A percentile compares a stretch with the other conserved stretches of the same genome.
Evolutionary conservation across 2,888 invertebrate species (phyloP).

Genomic region (Herminia tarsipennalis): DNA sequence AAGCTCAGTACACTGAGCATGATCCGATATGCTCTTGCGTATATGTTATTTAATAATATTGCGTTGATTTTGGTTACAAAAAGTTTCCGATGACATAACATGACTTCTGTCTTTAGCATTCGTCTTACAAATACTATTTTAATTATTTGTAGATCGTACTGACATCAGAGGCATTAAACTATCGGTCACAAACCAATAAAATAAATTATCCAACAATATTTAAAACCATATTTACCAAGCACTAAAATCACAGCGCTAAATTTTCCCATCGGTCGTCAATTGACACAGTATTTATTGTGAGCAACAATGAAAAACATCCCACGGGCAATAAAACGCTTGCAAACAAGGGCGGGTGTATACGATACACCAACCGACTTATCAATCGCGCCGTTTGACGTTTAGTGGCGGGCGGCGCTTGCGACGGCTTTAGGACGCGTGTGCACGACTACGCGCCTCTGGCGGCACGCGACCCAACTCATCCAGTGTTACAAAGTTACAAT

Average conservation of each 20-base stretch:
- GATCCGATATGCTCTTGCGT: too few relatives aligned
- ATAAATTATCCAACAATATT: too few relatives aligned
- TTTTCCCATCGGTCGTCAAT: slow-evolving; percentile 60
- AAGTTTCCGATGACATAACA: too few relatives aligned
- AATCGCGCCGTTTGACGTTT: slow-evolving; percentile 74
- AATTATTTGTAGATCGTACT: too few relatives aligned
- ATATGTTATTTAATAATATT: too few relatives aligned
- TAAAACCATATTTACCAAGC: slow-evolving; percentile 35
- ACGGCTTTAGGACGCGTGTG: slow-evolving; percentile 69
- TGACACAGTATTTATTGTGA: slow-evolving; percentile 42
- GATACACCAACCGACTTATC: slow-evolving; percentile 66
- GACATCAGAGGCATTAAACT: too few relatives aligned
- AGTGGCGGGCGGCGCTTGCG: slow-evolving; percentile 63
- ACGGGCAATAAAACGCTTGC: slow-evolving; percentile 54
- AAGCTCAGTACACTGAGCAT: too few relatives aligned
- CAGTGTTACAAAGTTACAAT: background rate
- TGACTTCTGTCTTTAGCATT: too few relatives aligned
- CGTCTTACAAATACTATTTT: too few relatives aligned
- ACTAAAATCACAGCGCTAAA: slow-evolving; percentile 57
- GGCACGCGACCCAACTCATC: slow-evolving; percentile 48
- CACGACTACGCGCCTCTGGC: slow-evolving; percentile 45
- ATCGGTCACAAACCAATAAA: too few relatives aligned
- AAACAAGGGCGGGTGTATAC: slow-evolving; percentile 68
- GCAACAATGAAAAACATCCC: slow-evolving; percentile 65
- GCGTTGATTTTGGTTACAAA: too few relatives aligned